phyloP scores from a whole-genome alignment of 2,888 invertebrate genomes.

The Diarsia mendica region DNA sequence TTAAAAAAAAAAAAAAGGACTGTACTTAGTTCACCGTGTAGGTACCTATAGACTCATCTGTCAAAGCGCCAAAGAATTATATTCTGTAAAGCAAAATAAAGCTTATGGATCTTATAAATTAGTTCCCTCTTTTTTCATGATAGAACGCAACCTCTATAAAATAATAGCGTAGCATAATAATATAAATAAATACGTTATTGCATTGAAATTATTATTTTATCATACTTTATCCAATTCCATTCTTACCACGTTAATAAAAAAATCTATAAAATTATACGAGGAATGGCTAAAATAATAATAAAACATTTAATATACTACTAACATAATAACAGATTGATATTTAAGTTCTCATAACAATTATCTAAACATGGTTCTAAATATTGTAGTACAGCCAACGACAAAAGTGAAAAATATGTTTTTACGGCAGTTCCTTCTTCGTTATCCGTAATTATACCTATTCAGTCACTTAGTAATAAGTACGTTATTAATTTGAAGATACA shows the following conservation, averaged over 20 bases:
- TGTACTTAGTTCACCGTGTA: slow-evolving; percentile 12
- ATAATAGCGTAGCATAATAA: slow-evolving; percentile 5
- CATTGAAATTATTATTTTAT: slow-evolving; percentile 35
- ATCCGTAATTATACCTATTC: slow-evolving; percentile 34
- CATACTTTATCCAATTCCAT: slow-evolving; percentile 12
- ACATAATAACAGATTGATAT: slow-evolving; percentile 45
- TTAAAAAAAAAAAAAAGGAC: no score
- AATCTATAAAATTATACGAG: slow-evolving; percentile 51
- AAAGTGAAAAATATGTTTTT: slow-evolving; percentile 11
- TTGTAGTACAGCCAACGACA: slow-evolving; percentile 19
- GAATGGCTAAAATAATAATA: slow-evolving; percentile 57
- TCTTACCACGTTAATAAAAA: slow-evolving; percentile 39
- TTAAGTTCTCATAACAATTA: slow-evolving; percentile 31
- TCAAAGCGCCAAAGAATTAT: slow-evolving; percentile 2
- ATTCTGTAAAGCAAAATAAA: not conserved
- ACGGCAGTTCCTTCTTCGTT: slow-evolving; percentile 5
- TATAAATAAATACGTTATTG: slow-evolving; percentile 13
- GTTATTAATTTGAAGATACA: slow-evolving; percentile 14
- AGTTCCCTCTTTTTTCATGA: not conserved
- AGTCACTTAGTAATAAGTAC: slow-evolving; percentile 33
- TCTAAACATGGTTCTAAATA: slow-evolving; percentile 20
- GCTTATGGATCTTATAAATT: not conserved
- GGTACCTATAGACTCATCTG: not conserved
- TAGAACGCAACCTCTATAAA: slow-evolving; percentile 10
- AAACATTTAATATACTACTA: slow-evolving; percentile 49